phyloP scores from a whole-genome alignment of 2,797 vertebrate genomes.

The Lagocephalus sceleratus region DNA sequence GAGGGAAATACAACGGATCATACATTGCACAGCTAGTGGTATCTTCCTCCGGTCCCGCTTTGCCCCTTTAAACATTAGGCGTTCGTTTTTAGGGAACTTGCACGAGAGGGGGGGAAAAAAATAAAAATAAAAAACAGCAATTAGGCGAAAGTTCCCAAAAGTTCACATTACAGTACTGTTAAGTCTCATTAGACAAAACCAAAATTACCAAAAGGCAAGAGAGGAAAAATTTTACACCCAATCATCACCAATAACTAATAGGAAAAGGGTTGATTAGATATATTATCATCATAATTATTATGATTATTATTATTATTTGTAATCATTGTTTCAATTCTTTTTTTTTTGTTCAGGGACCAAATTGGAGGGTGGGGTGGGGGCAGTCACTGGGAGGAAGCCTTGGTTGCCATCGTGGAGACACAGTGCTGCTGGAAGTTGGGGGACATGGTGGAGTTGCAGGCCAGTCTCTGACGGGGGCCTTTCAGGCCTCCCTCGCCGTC shows the following conservation, averaged over 20 bases:
- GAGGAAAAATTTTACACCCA: slow-evolving; percentile 70
- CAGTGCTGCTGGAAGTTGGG: slow-evolving; percentile 99
- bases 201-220: slow-evolving; percentile 64
- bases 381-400: slow-evolving; percentile 96
- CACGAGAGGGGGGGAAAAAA: slow-evolving; percentile 38
- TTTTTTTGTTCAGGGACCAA: slow-evolving; percentile 54
- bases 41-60: slow-evolving; percentile 48
- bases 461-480: slow-evolving; percentile 91
- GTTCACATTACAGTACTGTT: slow-evolving; percentile 80
- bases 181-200: slow-evolving; percentile 71
- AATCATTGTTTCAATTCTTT: slow-evolving; percentile 64
- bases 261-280: slow-evolving; percentile 78
- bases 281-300: slow-evolving; percentile 72
- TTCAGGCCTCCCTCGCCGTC: slow-evolving; percentile 82
- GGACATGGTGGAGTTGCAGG: slow-evolving; percentile 89
- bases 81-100: slow-evolving; percentile 59
- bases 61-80: slow-evolving; percentile 36
- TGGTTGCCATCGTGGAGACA: slow-evolving; percentile 92
- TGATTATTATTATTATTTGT: slow-evolving; percentile 74
- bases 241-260: slow-evolving; percentile 74
- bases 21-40: slow-evolving; percentile 64
- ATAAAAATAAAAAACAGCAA: slow-evolving; percentile 61
- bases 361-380: slow-evolving; percentile 17
- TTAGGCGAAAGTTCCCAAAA: slow-evolving; percentile 67
- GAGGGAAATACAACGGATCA: slow-evolving; percentile 33